Base-by-base conservation (phyloP, 92 coral and sea anemone species). In the Epizoanthus rinbou region DNA sequence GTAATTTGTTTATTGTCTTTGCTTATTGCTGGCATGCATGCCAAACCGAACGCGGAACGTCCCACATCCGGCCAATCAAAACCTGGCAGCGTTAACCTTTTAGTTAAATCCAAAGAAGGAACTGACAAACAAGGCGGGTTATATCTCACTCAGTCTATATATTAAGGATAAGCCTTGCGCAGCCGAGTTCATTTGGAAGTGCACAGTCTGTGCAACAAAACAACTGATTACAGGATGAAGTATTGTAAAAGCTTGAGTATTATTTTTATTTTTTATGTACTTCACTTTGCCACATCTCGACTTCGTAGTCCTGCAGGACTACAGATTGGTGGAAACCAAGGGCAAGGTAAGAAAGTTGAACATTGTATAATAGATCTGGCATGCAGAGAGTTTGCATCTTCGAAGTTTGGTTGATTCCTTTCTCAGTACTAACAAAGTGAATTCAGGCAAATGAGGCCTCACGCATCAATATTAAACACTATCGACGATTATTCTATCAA, bases 51-150 rank as follows among this genome's bases (percentile, higher is more conserved):
- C 31, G 35, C 11, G 76, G 58, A 45, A n/a, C 25, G 13, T 71
- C 76, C 76, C 28, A 71, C 57, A 41, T 71, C 76, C 76, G 76
- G 76, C 58, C 21, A 4, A 31, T 33, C 50, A 67, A 37, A 19
- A 28, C 35, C 58, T 71, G 31, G 76, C 57, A 71, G 35, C 57
- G 9, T 71, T 47, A 71, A 8, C 13, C 58, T 24, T 28, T 71
- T 71, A 41, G 53, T 17, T 71, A 28, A 71, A 21, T 6, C 76
- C 59, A 28, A 71, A n/a, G 58, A 43, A 71, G 56, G 75, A 69
- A 37, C 18, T 8, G 52, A 71, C 76, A 18, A 28, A 28, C 31
- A 71, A 71, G n/a, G 76, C 18, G 58, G 50, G 13, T 71, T 45
- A 11, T 15, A 71, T 19, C 33, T 23, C 15, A 18, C 43, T 3